phyloP scores from a whole-genome alignment of 2,113 vertebrate genomes.

The Herpetotheres cachinnans region DNA sequence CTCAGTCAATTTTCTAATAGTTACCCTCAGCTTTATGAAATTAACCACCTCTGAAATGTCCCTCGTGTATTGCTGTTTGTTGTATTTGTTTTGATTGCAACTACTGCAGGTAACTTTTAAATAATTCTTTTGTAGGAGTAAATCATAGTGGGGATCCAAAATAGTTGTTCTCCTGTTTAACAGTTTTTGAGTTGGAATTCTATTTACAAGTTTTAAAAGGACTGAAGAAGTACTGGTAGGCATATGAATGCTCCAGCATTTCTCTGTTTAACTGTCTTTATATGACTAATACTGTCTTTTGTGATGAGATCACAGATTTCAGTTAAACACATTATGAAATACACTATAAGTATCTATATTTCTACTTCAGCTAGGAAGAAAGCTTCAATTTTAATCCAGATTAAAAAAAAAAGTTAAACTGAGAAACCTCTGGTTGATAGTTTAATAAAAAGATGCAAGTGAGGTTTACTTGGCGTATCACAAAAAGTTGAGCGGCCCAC shows the following conservation, averaged over 20 bases:
- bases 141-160: background rate
- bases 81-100: background rate
- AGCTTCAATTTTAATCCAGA: background rate
- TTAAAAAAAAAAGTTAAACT: background rate
- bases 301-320: background rate
- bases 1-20: background rate
- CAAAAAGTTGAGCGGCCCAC: background rate
- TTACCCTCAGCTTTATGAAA: background rate
- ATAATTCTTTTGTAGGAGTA: background rate
- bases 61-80: rapidly evolving
- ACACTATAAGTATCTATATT: background rate
- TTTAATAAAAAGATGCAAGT: background rate
- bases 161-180: background rate
- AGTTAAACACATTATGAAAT: background rate
- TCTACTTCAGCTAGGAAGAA: background rate
- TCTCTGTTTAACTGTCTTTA: background rate
- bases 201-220: background rate
- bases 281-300: background rate
- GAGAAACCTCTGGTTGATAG: background rate
- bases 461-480: rapidly evolving
- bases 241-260: background rate
- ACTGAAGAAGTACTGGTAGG: background rate
- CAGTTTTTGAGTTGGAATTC: background rate
- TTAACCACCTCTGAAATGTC: background rate
- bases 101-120: background rate